Evolutionary conservation across 2,888 invertebrate genomes (phyloP), one percentile per base, ranked within the genome.

Genomic region (Agrochola lota): DNA sequence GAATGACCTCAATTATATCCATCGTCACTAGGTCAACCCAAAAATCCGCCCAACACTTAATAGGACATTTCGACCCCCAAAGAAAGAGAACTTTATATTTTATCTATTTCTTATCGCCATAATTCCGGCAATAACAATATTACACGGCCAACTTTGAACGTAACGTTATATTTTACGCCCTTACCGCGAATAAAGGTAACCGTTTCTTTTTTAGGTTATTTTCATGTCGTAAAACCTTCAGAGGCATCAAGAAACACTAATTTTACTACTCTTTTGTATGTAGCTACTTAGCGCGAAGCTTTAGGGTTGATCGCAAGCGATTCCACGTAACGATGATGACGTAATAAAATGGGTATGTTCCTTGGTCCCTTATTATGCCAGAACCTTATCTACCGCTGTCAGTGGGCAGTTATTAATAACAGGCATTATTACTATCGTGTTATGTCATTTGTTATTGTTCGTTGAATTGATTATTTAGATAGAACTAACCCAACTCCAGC

Each of bases 391-490:
- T 91, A 78, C 76, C 68, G 74, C 86, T 87, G 89, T 89, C 91
- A 91, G 92, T 89, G 83, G 82, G 74, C 76, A 83, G 85, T 88
- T 92, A 91, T 91, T 92, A 92, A 92, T 91, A 90, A 89, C 87
- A 85, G 84, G 71, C 87, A 88, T 88, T 88, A 86, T 79, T 84
- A 86, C 80, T 71, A 83, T 20, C 49, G 59, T 78, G 70, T 79
- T 80, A 77, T 77, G 62, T 74, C 76, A 77, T 85, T 85, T 81
- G 76, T 83, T 81, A 83, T 80, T 75, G 69, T 85, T 85, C 73
- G 35, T 35, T 76, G 62, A 73, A 80, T 77, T 76, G 74, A 71
- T 80, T 66, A 76, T 76, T 74, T 74, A 15, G 73, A 85, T 74
- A 60, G 63, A 77, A 74, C 64, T 52, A 46, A 71, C 71, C 67